Base-by-base conservation (phyloP, 1,140 invertebrate genomes). In the Cotesia chilonis region DNA sequence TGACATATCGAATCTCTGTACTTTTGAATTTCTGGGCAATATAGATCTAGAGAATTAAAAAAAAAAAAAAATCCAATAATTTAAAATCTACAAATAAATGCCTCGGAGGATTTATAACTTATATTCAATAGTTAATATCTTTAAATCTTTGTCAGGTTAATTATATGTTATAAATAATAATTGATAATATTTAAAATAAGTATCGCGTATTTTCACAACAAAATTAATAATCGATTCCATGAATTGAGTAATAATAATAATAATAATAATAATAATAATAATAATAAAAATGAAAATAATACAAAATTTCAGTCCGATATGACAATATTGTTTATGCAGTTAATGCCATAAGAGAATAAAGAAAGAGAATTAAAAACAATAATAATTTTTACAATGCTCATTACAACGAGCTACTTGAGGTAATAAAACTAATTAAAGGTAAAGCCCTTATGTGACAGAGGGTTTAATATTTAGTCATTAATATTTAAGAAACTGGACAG, bases 321-420 rank as follows among this genome's bases (percentile, higher is more conserved):
- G 84, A 86, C 83, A 85, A 85, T 86, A 85, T 71, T 76, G 74
- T 78, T 75, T 64, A 75, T 66, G 66, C 70, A 74, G 78, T 52
- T 47, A 57, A 77, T 76, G 82, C 75, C 79, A 79, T 81, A 79
- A 74, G 51, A 73, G 28, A 59, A 74, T 69, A 72, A 59, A 59
- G 70, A 14, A 70, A 54, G 28, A 28, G 68, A 70, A 38, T 66
- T 37, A 73, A 59, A n/a, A 73, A 67, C 64, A 72, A 75, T 73
- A 73, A 77, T 41, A 70, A 75, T 70, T 51, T 47, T 47, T 20
- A 35, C 28, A 52, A 20, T 66, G 60, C 37, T 41, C 35, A 63
- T 66, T 10, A 51, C 64, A 66, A 10, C 64, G 64, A 66, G 64
- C 64, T 51, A 4, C 7, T 14, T 66, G 28, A 20, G n/a, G 28